These are phyloP conservation scores for Catocala sponsa DNA, from an alignment of 2,888 invertebrate species.

Conservation along the genomic window DNA sequence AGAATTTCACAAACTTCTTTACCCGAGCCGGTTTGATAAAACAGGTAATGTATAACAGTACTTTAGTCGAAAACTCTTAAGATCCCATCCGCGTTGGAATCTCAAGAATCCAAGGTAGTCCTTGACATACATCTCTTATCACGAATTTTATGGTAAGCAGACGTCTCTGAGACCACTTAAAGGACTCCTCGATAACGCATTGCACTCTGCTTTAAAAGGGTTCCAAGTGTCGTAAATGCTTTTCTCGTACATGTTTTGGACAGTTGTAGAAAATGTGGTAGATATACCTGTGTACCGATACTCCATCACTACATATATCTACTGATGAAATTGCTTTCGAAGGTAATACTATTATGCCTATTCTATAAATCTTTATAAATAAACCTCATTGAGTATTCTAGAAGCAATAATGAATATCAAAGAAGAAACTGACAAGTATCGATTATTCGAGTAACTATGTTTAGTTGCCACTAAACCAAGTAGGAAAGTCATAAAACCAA, in stretches of 20 bases:
- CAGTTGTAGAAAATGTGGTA: conserved; percentile 25
- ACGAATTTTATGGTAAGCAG: conserved; percentile 77
- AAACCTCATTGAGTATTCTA: neutral
- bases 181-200: conserved; percentile 67
- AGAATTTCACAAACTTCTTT: neutral
- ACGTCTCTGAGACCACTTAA: conserved; percentile 69
- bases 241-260: conserved; percentile 27
- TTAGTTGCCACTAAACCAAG: neutral
- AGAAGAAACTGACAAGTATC: neutral
- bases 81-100: conserved; percentile 49
- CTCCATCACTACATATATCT: neutral
- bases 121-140: conserved; percentile 76
- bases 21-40: conserved; percentile 19
- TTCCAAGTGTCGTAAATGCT: conserved; percentile 41
- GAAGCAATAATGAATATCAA: neutral
- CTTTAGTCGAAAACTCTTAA: conserved; percentile 26
- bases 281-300: neutral
- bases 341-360: neutral
- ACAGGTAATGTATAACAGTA: conserved; percentile 44
- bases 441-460: conserved; percentile 1
- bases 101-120: conserved; percentile 51
- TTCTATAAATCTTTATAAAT: neutral
- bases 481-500: conserved; percentile 8
- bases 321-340: neutral
- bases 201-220: conserved; percentile 53